Evolutionary conservation across 1,140 invertebrate genomes (phyloP).

Genomic region (Acromyrmex heyeri): DNA sequence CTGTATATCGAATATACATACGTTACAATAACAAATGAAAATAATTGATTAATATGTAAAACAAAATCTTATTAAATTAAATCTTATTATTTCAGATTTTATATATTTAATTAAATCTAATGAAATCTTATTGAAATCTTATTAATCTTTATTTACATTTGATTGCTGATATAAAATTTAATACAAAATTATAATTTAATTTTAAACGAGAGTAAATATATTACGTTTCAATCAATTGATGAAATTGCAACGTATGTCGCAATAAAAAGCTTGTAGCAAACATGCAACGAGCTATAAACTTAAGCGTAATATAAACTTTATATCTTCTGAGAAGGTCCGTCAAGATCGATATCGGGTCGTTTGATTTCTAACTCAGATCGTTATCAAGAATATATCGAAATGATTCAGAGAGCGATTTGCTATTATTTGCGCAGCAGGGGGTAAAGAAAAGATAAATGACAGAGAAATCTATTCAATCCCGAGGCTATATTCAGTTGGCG

Average conservation of each 20-base stretch:
- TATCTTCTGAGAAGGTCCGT: neutral
- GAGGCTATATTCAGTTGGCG: slow-evolving; percentile 13
- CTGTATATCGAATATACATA: neutral
- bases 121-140: neutral
- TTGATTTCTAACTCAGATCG: neutral
- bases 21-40: neutral
- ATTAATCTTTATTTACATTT: neutral
- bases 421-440: neutral
- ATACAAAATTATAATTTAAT: neutral
- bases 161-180: neutral
- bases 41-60: neutral
- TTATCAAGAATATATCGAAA: neutral
- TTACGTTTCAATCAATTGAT: neutral
- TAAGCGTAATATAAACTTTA: neutral
- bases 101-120: too few relatives aligned
- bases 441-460: slow-evolving; percentile 17
- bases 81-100: too few relatives aligned
- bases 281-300: neutral
- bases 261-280: neutral
- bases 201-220: neutral
- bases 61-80: neutral
- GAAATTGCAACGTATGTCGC: neutral
- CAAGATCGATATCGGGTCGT: neutral
- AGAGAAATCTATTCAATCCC: slow-evolving; percentile 39
- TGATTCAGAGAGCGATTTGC: neutral